These are phyloP conservation scores for Daubentonia madagascariensis DNA, from an alignment of 2,113 vertebrate genomes.

Conservation along the genomic window DNA sequence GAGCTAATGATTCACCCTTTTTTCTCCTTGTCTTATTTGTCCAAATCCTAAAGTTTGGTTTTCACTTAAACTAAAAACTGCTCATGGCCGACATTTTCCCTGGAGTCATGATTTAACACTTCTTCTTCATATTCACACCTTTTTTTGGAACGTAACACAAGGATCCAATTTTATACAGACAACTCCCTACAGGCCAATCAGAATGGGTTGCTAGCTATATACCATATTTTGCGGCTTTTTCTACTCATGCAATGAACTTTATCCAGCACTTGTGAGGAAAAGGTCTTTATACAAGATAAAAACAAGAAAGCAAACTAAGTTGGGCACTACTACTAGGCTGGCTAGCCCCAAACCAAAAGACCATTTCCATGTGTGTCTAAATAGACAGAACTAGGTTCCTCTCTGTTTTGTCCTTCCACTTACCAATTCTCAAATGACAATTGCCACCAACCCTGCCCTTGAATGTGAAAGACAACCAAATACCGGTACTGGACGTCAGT, in stretches of 20 bases:
- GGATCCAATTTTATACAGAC: slow-evolving; percentile 81
- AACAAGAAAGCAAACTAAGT: not conserved
- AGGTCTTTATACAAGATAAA: slow-evolving; percentile 24
- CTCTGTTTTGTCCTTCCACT: not conserved
- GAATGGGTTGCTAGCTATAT: slow-evolving; percentile 72
- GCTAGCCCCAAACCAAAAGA: not conserved
- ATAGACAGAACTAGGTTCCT: not conserved
- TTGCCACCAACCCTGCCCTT: not conserved
- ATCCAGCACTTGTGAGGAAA: slow-evolving; percentile 42
- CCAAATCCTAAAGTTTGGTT: slow-evolving; percentile 74
- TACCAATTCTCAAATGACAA: not conserved
- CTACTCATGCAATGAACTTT: slow-evolving; percentile 51
- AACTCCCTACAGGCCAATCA: slow-evolving; percentile 77
- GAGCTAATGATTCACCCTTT: slow-evolving; percentile 60
- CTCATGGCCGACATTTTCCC: slow-evolving; percentile 75
- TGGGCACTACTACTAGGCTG: not conserved
- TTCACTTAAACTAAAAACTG: slow-evolving; percentile 78
- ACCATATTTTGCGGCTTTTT: slow-evolving; percentile 66
- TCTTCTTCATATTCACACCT: slow-evolving; percentile 80
- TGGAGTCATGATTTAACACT: slow-evolving; percentile 81
- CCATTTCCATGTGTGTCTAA: not conserved
- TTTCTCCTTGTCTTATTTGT: slow-evolving; percentile 61
- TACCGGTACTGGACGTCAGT: not conserved
- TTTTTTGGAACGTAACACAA: slow-evolving; percentile 78
- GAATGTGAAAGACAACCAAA: not conserved